These are phyloP conservation scores for Microhierax caerulescens DNA, from an alignment of 2,797 vertebrate genomes.

Conservation along the genomic window DNA sequence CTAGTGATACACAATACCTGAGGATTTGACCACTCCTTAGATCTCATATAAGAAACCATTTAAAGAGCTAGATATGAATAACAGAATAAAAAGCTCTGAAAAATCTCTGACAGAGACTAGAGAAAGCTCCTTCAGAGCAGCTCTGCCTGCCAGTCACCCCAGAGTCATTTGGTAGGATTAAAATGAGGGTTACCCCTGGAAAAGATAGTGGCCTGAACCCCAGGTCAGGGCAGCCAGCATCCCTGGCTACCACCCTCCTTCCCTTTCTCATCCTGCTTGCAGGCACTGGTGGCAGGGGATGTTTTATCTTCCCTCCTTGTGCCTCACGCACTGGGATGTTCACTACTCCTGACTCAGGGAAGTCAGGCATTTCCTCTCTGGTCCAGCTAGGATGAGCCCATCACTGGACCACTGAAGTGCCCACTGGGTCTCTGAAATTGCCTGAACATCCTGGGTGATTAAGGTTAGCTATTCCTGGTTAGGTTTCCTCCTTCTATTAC, in stretches of 20 bases:
- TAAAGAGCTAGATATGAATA: background rate
- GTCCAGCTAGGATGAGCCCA: background rate
- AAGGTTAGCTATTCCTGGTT: background rate
- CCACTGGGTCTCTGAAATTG: background rate
- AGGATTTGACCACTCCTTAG: background rate
- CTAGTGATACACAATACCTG: background rate
- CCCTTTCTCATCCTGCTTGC: background rate
- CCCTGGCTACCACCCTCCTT: background rate
- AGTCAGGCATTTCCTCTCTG: slow-evolving; percentile 22
- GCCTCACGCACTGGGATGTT: background rate
- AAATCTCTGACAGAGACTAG: background rate
- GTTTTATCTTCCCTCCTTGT: background rate
- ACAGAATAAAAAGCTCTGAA: background rate
- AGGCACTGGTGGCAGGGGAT: background rate
- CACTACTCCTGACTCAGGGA: background rate
- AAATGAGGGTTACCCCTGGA: background rate
- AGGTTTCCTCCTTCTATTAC: slow-evolving; percentile 16
- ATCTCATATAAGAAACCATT: background rate
- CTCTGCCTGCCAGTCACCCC: background rate
- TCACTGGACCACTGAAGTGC: background rate
- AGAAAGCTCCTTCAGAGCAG: background rate
- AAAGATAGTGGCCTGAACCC: background rate
- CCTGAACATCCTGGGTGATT: slow-evolving; percentile 44
- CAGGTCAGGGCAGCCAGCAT: background rate
- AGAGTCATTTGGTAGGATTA: background rate